A percentile compares a stretch with the other conserved stretches of the same genome.
phyloP scores from a whole-genome alignment of 1,140 invertebrate genomes.

The Melanaphis sacchari region DNA sequence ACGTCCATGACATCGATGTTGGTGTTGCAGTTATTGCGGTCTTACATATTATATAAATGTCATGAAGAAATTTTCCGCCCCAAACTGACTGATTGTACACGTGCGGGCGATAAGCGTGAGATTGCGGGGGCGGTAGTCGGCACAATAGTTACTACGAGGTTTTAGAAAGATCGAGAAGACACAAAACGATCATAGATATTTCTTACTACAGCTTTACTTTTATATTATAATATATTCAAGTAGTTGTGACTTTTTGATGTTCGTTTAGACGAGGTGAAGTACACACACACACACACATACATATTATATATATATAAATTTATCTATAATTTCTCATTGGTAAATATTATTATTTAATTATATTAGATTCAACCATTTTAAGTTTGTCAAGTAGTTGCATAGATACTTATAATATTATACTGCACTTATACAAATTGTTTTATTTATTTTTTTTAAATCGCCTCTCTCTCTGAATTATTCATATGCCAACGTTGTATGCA shows the following conservation, averaged over 20 bases:
- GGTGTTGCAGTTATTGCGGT: not conserved
- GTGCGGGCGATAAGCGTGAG: too few relatives aligned
- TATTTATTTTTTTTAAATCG: not conserved
- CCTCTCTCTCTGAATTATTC: not conserved
- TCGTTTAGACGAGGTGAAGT: not conserved
- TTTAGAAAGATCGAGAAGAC: too few relatives aligned
- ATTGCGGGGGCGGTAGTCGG: too few relatives aligned
- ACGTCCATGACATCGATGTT: not conserved
- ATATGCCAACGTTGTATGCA: not conserved
- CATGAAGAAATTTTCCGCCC: not conserved
- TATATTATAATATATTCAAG: not conserved
- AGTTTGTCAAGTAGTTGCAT: not conserved
- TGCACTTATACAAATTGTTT: not conserved
- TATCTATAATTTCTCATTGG: too few relatives aligned
- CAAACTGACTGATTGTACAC: fast-evolving
- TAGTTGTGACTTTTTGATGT: not conserved
- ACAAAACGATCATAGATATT: too few relatives aligned
- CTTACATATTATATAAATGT: not conserved
- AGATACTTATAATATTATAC: not conserved
- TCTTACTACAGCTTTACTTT: too few relatives aligned
- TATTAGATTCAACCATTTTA: not conserved
- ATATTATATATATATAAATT: too few relatives aligned
- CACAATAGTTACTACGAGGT: not conserved
- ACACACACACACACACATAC: too few relatives aligned
- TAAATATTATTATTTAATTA: not conserved